Conservation (phyloP, 2,888 invertebrate species). For the Mythimna impura region DNA sequence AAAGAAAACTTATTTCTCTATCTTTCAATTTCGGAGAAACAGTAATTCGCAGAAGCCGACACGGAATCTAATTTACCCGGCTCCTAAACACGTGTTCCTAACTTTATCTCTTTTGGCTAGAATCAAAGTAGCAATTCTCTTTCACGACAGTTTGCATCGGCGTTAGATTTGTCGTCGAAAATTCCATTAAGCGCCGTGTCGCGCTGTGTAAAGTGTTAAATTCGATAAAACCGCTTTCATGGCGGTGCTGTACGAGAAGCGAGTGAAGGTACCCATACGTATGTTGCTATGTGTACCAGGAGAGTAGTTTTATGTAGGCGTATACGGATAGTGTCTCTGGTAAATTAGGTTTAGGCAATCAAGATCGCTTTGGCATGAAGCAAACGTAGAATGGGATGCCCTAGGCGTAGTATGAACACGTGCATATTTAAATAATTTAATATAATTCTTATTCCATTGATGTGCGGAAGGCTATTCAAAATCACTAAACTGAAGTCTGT, state of each 20-base stretch:
- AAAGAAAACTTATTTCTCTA: conserved; percentile 28
- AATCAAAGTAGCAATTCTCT: conserved; percentile 63
- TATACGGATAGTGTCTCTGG: neutral
- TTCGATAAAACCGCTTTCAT: conserved; percentile 64
- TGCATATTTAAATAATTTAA: too few relatives aligned
- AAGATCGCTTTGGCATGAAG: neutral
- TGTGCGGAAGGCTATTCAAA: too few relatives aligned
- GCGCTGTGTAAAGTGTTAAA: conserved; percentile 63
- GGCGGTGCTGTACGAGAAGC: conserved; percentile 34
- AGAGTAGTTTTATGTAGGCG: conserved; percentile 25
- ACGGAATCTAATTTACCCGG: conserved; percentile 51
- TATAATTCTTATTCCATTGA: too few relatives aligned
- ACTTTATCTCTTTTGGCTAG: conserved; percentile 59
- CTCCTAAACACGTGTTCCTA: conserved; percentile 56
- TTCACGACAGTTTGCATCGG: conserved; percentile 60
- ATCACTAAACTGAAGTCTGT: too few relatives aligned
- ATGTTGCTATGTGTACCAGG: conserved; percentile 12
- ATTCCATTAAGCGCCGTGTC: conserved; percentile 60
- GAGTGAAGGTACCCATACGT: conserved; percentile 8
- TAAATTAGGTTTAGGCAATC: conserved; percentile 6
- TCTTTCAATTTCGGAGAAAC: conserved; percentile 32
- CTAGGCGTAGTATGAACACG: too few relatives aligned
- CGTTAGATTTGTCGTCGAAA: conserved; percentile 62
- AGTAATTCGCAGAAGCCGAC: conserved; percentile 33
- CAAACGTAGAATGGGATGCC: neutral